phyloP scores from a whole-genome alignment of 2,888 invertebrate genomes.

The Cremastinae sp. region DNA sequence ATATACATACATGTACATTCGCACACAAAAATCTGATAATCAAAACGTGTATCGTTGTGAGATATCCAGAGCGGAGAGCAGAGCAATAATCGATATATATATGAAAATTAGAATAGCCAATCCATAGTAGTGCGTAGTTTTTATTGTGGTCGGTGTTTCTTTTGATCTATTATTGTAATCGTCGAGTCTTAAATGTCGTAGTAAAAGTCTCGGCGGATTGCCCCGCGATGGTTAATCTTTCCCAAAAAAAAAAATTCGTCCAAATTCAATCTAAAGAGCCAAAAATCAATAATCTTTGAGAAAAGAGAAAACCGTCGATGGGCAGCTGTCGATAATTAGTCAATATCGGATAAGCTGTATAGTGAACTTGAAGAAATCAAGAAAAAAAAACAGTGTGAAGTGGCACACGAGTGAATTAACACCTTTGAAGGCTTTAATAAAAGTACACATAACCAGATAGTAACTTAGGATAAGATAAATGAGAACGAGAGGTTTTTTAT shows the following conservation, averaged over 20 bases:
- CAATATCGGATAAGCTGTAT: conserved; percentile 78
- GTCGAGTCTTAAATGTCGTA: conserved; percentile 79
- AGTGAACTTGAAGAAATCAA: conserved; percentile 78
- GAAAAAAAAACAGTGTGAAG: conserved; percentile 61
- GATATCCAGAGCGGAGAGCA: conserved; percentile 61
- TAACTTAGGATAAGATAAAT: conserved; percentile 52
- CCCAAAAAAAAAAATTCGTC: conserved; percentile 14
- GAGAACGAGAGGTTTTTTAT: conserved; percentile 55
- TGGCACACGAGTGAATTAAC: conserved; percentile 69
- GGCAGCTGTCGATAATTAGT: conserved; percentile 74
- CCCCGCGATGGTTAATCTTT: conserved; percentile 48
- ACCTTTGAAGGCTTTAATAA: conserved; percentile 65
- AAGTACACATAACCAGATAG: conserved; percentile 50
- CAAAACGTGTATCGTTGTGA: conserved; percentile 69
- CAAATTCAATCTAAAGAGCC: conserved; percentile 11
- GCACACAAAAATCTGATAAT: conserved; percentile 29
- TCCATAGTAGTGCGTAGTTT: conserved; percentile 76
- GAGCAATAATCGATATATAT: conserved; percentile 73
- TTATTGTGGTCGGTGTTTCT: conserved; percentile 79
- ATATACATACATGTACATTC: conserved; percentile 48
- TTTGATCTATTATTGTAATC: conserved; percentile 75
- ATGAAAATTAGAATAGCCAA: conserved; percentile 78
- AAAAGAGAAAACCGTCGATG: conserved; percentile 32
- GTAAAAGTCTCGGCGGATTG: conserved; percentile 70
- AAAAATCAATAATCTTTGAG: neutral